Conservation (phyloP, 2,113 vertebrate genomes). For the Cranoglanis bouderius region DNA sequence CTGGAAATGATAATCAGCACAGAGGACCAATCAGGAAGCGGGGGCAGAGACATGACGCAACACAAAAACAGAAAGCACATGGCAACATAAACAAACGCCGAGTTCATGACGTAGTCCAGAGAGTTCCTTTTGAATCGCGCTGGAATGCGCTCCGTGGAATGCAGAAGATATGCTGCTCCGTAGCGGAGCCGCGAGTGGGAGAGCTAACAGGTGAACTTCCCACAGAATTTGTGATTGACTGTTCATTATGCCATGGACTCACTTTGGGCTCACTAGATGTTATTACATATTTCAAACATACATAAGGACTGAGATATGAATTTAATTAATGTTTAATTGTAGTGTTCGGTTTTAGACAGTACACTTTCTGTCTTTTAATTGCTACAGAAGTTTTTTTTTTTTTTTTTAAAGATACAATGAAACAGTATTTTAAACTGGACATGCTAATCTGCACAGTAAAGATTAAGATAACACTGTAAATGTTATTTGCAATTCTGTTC, state of each 20-base stretch:
- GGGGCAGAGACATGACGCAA: too few relatives aligned
- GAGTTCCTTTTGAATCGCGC: too few relatives aligned
- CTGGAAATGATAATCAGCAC: too few relatives aligned
- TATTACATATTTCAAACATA: background rate
- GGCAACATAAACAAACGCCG: too few relatives aligned
- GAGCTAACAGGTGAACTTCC: too few relatives aligned
- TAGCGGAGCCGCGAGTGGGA: too few relatives aligned
- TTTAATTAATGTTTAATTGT: background rate
- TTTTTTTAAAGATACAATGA: background rate
- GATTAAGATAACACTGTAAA: slow-evolving; percentile 19
- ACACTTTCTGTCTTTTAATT: background rate
- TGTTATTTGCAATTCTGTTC: slow-evolving; percentile 26
- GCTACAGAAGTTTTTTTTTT: background rate
- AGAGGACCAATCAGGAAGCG: too few relatives aligned
- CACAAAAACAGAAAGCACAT: too few relatives aligned
- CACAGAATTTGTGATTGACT: slow-evolving; percentile 29
- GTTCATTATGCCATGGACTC: slow-evolving; percentile 36
- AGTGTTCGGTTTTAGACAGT: background rate
- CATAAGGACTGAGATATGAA: background rate
- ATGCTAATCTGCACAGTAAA: background rate
- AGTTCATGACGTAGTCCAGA: too few relatives aligned
- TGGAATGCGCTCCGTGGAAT: too few relatives aligned
- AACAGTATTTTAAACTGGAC: background rate
- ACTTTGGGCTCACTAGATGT: slow-evolving; percentile 10
- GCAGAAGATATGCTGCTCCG: too few relatives aligned